Conservation (phyloP, 2,113 vertebrate genomes). For the Castor canadensis region DNA sequence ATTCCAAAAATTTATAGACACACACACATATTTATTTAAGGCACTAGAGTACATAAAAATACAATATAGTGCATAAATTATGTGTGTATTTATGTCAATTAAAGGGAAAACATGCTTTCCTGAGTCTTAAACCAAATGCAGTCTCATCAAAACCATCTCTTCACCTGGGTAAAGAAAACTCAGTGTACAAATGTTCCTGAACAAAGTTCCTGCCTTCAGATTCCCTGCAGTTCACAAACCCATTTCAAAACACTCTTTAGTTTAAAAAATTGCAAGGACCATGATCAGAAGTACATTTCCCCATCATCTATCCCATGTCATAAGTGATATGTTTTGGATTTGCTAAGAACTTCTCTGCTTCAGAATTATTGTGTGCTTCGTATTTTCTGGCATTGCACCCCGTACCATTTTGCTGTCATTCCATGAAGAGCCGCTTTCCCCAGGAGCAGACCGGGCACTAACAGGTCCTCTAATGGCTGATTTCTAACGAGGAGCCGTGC, state of each 20-base stretch:
- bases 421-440: neutral
- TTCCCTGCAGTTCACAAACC: neutral
- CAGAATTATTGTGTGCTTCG: neutral
- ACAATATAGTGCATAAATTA: neutral
- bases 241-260: neutral
- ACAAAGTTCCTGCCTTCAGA: neutral
- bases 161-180: neutral
- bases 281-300: neutral
- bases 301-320: neutral
- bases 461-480: neutral
- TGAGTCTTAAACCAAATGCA: neutral
- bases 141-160: neutral
- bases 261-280: neutral
- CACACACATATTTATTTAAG: neutral
- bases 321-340: neutral
- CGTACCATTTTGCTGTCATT: neutral
- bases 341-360: neutral
- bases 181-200: neutral
- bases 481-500: neutral
- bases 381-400: neutral
- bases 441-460: neutral
- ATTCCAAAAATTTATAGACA: neutral
- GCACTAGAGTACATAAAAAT: neutral
- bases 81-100: neutral
- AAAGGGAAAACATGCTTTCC: neutral